These are phyloP conservation scores for Eupithecia subumbrata DNA, from an alignment of 2,888 invertebrate species.

Conservation along the genomic window DNA sequence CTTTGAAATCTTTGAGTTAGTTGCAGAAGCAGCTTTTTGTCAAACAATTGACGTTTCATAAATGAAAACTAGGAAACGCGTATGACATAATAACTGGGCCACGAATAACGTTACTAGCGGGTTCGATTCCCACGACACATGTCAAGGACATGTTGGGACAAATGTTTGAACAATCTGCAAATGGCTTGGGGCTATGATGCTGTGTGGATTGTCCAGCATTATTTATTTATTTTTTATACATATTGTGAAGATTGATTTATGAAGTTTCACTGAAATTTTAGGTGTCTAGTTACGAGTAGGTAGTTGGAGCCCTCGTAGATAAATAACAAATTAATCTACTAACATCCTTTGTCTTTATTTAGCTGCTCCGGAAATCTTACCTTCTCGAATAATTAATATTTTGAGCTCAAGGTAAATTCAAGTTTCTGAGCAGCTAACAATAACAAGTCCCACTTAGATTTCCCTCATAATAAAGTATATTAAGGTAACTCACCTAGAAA, in stretches of 20 bases:
- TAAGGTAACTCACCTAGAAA: no score
- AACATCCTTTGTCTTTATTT: conserved; percentile 1
- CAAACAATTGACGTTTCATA: background rate
- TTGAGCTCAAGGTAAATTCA: conserved; percentile 11
- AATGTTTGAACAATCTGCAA: no score
- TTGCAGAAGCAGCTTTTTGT: background rate
- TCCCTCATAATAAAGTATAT: background rate
- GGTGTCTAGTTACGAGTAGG: background rate
- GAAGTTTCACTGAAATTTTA: background rate
- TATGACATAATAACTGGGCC: background rate
- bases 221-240: no score
- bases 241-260: background rate
- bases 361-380: background rate
- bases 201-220: background rate
- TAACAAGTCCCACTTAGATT: background rate
- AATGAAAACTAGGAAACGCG: background rate
- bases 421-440: background rate
- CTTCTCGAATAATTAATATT: conserved; percentile 8
- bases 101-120: background rate
- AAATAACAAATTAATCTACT: background rate
- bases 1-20: background rate
- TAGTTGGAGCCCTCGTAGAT: background rate
- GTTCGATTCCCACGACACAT: no score
- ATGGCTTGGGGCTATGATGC: no score
- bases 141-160: no score